phyloP scores from a whole-genome alignment of 2,113 vertebrate genomes.

The Gobio gobio region DNA sequence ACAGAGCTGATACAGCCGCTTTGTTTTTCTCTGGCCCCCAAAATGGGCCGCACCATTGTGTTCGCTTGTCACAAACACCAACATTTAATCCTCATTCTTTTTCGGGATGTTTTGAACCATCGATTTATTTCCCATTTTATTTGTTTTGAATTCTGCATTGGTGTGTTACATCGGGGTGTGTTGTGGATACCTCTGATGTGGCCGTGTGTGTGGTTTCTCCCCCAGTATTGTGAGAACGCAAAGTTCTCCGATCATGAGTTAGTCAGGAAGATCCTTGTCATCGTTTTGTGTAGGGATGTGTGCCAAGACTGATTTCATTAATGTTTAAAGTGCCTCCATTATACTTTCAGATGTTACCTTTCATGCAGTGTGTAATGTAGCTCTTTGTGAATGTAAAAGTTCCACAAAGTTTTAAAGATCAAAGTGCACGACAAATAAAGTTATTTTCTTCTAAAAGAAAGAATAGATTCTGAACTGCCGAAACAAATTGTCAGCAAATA shows the following conservation, averaged over 20 bases:
- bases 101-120: constrained; percentile 2
- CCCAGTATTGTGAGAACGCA: constrained; percentile 1
- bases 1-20: constrained; percentile 48
- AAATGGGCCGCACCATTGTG: constrained; percentile 37
- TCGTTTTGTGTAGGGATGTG: constrained; percentile 8
- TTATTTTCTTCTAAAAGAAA: no score
- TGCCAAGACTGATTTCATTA: not conserved
- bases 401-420: no score
- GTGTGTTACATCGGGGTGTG: constrained; percentile 22
- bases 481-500: no score
- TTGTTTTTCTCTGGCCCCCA: constrained; percentile 49
- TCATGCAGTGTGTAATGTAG: no score
- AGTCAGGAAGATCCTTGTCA: constrained; percentile 31
- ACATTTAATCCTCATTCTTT: constrained; percentile 8
- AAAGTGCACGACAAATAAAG: no score
- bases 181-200: constrained; percentile 43
- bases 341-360: no score
- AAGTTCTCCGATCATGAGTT: constrained; percentile 17
- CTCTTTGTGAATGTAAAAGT: no score
- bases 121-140: not conserved
- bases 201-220: constrained; percentile 6
- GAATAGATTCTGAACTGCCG: no score
- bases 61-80: constrained; percentile 34
- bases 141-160: not conserved
- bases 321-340: not conserved